phyloP scores from a whole-genome alignment of 2,888 invertebrate species.

The Corbicula japonica region DNA sequence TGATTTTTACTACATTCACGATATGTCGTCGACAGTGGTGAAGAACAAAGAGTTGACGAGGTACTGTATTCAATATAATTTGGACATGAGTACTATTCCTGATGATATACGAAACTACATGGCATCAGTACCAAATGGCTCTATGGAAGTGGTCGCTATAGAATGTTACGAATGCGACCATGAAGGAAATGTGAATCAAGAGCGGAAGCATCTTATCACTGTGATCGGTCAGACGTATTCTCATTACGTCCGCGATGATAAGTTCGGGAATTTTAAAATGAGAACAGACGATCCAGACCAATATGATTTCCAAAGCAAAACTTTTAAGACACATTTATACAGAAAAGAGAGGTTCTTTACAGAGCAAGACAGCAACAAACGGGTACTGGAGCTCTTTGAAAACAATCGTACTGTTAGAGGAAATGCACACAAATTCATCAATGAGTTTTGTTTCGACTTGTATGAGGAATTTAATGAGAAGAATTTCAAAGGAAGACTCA shows the following conservation, averaged over 20 bases:
- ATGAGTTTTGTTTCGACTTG: constrained; percentile 26
- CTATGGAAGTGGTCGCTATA: constrained; percentile 10
- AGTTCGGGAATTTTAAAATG: background rate
- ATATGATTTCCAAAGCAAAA: background rate
- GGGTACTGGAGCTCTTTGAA: constrained; percentile 6
- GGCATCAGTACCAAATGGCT: background rate
- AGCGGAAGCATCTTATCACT: constrained; percentile 5
- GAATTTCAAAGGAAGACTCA: constrained; percentile 22
- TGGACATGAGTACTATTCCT: constrained; percentile 1
- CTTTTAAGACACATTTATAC: background rate
- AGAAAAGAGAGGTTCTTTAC: constrained; percentile 13
- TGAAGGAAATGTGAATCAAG: constrained; percentile 1
- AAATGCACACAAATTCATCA: constrained; percentile 29
- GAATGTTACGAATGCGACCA: constrained; percentile 24
- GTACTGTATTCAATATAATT: constrained; percentile 9
- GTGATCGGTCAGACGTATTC: constrained; percentile 19
- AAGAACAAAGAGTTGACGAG: background rate
- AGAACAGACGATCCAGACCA: constrained; percentile 4
- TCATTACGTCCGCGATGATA: constrained; percentile 14
- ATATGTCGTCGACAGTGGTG: constrained; percentile 8
- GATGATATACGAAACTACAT: background rate
- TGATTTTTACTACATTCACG: constrained; percentile 28
- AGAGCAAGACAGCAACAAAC: constrained; percentile 16
- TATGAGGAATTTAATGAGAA: constrained; percentile 7
- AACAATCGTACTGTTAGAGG: constrained; percentile 1